These are phyloP conservation scores for Toxonevra muliebris DNA, from an alignment of 2,888 invertebrate species.

Conservation along the genomic window DNA sequence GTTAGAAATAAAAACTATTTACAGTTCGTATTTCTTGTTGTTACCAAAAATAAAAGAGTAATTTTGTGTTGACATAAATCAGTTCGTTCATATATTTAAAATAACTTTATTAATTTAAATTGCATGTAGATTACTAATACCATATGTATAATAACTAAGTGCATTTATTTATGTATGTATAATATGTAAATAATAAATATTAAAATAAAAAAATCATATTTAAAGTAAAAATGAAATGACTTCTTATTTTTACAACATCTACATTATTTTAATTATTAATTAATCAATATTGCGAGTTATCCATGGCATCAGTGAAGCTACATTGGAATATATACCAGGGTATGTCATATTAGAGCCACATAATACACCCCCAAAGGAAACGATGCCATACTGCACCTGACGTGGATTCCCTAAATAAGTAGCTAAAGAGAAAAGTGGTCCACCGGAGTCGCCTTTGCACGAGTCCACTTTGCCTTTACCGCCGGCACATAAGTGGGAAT, in stretches of 20 bases:
- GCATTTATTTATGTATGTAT: background rate
- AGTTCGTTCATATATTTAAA: background rate
- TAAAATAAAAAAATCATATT: background rate
- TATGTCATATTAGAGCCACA: conserved; percentile 65
- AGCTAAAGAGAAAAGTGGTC: conserved; percentile 50
- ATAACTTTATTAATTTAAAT: too few relatives aligned
- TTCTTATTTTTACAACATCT: background rate
- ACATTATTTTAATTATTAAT: background rate
- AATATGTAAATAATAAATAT: background rate
- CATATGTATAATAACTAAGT: background rate
- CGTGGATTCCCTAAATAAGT: conserved; percentile 43
- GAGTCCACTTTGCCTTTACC: conserved; percentile 51
- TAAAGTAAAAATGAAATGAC: background rate
- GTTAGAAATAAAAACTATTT: too few relatives aligned
- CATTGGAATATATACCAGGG: conserved; percentile 70
- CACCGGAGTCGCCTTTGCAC: conserved; percentile 58
- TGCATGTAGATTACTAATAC: too few relatives aligned
- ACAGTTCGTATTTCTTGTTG: too few relatives aligned
- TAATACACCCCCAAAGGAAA: conserved; percentile 70
- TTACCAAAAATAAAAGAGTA: too few relatives aligned
- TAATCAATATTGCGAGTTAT: conserved; percentile 61
- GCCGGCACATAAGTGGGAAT: conserved; percentile 54
- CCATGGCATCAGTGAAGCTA: conserved; percentile 68
- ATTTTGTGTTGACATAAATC: background rate
- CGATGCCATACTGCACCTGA: conserved; percentile 67